Evolutionary conservation across 2,797 vertebrate species (phyloP), one percentile per base, ranked within the genome.

Genomic region (Myotis planiceps): DNA sequence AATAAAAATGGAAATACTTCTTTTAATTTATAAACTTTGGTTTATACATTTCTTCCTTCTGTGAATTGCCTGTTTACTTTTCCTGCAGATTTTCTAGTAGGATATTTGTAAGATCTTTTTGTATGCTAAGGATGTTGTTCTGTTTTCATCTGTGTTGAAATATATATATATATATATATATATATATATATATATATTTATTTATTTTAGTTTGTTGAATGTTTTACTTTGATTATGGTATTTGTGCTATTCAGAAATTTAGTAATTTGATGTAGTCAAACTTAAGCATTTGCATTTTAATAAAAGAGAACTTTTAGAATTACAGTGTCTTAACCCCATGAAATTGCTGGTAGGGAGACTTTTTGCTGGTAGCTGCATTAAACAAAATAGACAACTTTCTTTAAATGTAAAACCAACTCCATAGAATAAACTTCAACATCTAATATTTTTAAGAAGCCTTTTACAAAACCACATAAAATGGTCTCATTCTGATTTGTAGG

Each of bases 401-500:
- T 90, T 87, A 90, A 94, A 58, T 78, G 16, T 92, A 74, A 96
- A 74, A 81, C 37, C 63, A 93, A 29, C 34, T 81, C 27, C 5
- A n/a, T 15, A 68, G 32, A n/a, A 15, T 86, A 13, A 90, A 66
- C 27, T 60, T 93, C 6, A 82, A 34, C 39, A 47, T 39, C 2
- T 63, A 78, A 80, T 83, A 83, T 92, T 84, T 78, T 69, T 34
- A 32, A 60, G 69, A 65, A 47, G 8, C 23, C 9, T 74, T 92
- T 95, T 65, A 72, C 13, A 68, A 74, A 82, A 72, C 65, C 27
- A 76, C 21, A 34, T 47, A 76, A 53, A 82, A 53, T n/a, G 58
- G 16, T 87, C 21, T 92, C 29, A 49, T 58, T 75, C 93, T 91
- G 83, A 25, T 87, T 90, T 78, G 27, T 55, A 99, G 98, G 23